phyloP scores from a whole-genome alignment of 1,140 invertebrate species.

The Chlorops oryzae region DNA sequence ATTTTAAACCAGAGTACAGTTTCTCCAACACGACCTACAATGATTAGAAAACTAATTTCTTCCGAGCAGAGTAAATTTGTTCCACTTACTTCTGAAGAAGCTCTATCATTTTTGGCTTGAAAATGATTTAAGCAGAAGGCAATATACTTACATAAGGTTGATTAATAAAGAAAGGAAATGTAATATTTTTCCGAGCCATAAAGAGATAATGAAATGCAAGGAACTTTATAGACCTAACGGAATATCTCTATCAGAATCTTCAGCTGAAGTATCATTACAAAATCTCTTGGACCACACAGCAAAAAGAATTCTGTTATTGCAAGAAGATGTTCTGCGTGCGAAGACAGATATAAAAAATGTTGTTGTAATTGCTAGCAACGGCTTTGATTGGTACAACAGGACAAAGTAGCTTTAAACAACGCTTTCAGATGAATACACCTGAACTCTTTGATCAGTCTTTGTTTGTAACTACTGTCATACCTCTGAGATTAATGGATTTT shows the following conservation, averaged over 20 bases:
- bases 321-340: conserved; percentile 1
- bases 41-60: too few species aligned
- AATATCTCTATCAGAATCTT: conserved; percentile 7
- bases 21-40: too few species aligned
- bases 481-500: background rate
- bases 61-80: too few species aligned
- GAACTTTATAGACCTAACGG: conserved; percentile 5
- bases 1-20: too few species aligned
- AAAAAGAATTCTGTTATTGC: conserved; percentile 4
- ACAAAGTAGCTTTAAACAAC: conserved; percentile 12
- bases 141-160: too few species aligned
- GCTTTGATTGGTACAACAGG: conserved; percentile 12
- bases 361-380: conserved; percentile 6
- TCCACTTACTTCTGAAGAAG: too few species aligned
- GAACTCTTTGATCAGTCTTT: conserved; percentile 5
- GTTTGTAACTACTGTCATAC: conserved; percentile 11
- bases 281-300: conserved; percentile 9
- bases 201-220: conserved; percentile 4
- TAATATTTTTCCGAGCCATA: too few species aligned
- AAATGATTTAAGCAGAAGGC: too few species aligned
- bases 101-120: too few species aligned
- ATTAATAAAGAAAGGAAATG: too few species aligned
- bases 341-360: conserved; percentile 5
- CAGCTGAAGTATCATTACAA: conserved; percentile 5
- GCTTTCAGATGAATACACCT: conserved; percentile 6